These are phyloP conservation scores for Dryadula phaetusa DNA, from an alignment of 2,888 invertebrate species.

Conservation along the genomic window DNA sequence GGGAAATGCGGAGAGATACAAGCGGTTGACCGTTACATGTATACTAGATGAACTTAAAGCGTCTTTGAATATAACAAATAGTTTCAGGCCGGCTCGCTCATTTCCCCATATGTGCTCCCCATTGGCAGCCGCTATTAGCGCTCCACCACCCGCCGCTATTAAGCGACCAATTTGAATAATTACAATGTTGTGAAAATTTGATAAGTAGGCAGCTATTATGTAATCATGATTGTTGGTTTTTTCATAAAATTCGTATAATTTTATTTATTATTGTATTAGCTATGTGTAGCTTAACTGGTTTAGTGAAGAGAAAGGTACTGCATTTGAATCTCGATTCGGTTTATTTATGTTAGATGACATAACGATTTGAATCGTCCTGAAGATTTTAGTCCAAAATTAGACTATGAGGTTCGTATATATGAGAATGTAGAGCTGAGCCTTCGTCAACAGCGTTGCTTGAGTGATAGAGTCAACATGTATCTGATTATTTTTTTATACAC, in stretches of 20 bases:
- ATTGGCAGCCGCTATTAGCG: slow-evolving; percentile 15
- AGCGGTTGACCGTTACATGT: no score
- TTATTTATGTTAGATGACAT: no score
- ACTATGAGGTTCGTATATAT: no score
- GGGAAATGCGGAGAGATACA: no score
- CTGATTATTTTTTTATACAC: no score
- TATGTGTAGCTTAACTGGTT: neutral
- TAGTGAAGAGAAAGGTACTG: no score
- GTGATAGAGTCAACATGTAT: no score
- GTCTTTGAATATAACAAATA: neutral
- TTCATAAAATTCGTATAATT: neutral
- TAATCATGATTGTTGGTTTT: slow-evolving; percentile 11
- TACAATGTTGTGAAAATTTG: slow-evolving; percentile 51
- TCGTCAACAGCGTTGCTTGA: no score
- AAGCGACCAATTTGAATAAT: slow-evolving; percentile 39
- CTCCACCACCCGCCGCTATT: slow-evolving; percentile 33
- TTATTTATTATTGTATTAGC: neutral
- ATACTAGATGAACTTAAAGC: neutral
- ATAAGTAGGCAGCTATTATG: slow-evolving; percentile 33
- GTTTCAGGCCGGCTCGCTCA: slow-evolving; percentile 8
- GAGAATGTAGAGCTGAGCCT: no score
- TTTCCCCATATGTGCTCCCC: slow-evolving; percentile 45
- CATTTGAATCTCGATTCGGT: neutral
- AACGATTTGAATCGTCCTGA: no score
- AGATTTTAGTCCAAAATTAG: no score